Evolutionary conservation across 2,888 invertebrate species (phyloP).

Genomic region (Spatulosminthurus flaviceps): DNA sequence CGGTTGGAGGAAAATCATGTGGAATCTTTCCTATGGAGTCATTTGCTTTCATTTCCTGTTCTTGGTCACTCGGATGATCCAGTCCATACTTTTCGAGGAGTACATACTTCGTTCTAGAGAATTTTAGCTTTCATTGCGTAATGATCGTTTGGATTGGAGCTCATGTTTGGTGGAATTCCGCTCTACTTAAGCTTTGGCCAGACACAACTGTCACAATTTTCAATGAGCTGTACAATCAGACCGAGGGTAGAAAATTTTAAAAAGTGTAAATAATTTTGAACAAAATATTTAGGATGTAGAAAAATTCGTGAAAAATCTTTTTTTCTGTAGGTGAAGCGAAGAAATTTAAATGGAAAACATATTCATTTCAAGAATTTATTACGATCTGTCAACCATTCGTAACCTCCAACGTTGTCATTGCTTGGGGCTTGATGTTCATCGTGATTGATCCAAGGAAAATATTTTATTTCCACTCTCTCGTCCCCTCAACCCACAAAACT

Average conservation of each 20-base stretch:
- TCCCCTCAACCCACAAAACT: not conserved
- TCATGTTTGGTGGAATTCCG: not conserved
- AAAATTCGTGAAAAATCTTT: not conserved
- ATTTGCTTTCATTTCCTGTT: not conserved
- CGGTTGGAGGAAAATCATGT: not conserved
- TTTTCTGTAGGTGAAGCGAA: too few species aligned
- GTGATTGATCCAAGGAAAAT: not conserved
- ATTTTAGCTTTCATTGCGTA: slow-evolving; percentile 2
- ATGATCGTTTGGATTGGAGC: not conserved
- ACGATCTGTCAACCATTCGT: not conserved
- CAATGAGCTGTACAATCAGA: slow-evolving; percentile 1
- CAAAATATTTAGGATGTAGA: not conserved
- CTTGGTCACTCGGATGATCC: not conserved
- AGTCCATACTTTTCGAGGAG: not conserved
- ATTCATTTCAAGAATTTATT: not conserved
- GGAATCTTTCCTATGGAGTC: not conserved
- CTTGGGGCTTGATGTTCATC: not conserved
- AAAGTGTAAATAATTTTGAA: not conserved
- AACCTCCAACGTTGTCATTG: not conserved
- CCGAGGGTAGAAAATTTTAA: not conserved
- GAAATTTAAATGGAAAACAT: not conserved
- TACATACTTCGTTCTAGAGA: not conserved
- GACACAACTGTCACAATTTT: not conserved
- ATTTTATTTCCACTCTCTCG: not conserved
- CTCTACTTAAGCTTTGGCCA: not conserved